Base-by-base conservation (phyloP, 2,797 vertebrate species). In the Lepidocolaptes lacrymiger region DNA sequence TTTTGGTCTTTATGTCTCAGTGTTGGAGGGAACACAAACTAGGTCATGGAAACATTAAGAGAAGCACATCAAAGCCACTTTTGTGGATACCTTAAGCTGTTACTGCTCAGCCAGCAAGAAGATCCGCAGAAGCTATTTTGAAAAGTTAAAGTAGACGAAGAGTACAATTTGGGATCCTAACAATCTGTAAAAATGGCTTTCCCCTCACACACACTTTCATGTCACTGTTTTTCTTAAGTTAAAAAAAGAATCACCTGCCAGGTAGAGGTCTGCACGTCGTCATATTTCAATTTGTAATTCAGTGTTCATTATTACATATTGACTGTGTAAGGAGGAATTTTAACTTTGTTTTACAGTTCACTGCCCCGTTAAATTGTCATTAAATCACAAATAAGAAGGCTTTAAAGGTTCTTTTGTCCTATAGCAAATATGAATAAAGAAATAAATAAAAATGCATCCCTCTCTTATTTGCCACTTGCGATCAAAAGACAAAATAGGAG, bases 201-300 rank as follows among this genome's bases (percentile, higher is more conserved):
- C 6, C 2, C 2, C 1, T 1, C 1, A 2, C 0, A 16, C 14
- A 36, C 23, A 27, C 3, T 37, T n/a, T 30, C 8, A 8, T 64
- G 59, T 36, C 12, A 44, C 62, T 32, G 5, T 41, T 24, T 46
- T 62, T 41, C 10, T 52, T 39, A 71, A 48, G 32, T 4, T 77
- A 74, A 85, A 79, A 89, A 73, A 66, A 7, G 3, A 49, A 46
- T 48, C 7, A 43, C 11, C 32, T 46, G 10, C 9, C 28, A 90
- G 7, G 10, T 17, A 69, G 26, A 66, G 9, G 8, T 59, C 69
- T 86, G 2, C 15, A 55, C 19, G 9, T 75, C 26, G 81, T 94
- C 21, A 12, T 62, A 44, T 49, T 58, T 82, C 13, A 18, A 27
- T 36, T 79, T 87, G n/a, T 37, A 80, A 76, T 69, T 69, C 59